Base-by-base conservation (phyloP, 2,113 vertebrate genomes). In the Pogona vitticeps region DNA sequence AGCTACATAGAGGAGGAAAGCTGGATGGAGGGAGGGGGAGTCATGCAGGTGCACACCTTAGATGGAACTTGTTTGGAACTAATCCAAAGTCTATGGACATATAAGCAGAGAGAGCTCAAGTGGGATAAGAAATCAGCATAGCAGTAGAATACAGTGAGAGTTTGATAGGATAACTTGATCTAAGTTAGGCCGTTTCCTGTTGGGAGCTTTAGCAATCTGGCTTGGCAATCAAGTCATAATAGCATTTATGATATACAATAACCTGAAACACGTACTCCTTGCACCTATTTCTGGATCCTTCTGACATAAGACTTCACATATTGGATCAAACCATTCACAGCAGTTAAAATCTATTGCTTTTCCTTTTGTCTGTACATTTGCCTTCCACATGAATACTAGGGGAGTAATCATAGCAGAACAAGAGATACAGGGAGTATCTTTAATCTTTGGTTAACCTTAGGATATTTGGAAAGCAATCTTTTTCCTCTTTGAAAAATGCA, bases 381-480 rank as follows among this genome's bases (percentile, higher is more conserved):
- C 76, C 33, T 75, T 73, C 61, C 70, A 14, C 31, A 67, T 87
- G n/a, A 78, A 77, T 85, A 59, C 1, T 70, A 83, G 76, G 3
- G 52, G 18, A 63, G 70, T 21, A 33, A 70, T 5, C 52, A 52
- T 28, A 58, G 36, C 75, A 56, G 63, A 75, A 6, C 83, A 33
- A 31, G 28, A 89, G 89, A 52, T 5, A 79, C 82, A 3, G 18
- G 6, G 77, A n/a, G 83, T 65, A 85, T 1, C 13, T 92, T 70
- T 71, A 73, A 46, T 33, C 68, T 87, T 81, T 72, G 79, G 84
- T 33, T 73, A 71, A 82, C 72, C n/a, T 86, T 76, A 28, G 26
- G 67, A 84, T 20, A 87, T 12, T 0, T 13, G 89, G 38, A n/a
- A 6, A 13, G 28, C 28, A 80, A 46, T 26, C n/a, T 65, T 63